A percentile compares a stretch with the other conserved stretches of the same genome.
Evolutionary conservation across 2,888 invertebrate species (phyloP).

Genomic region (Acronicta aceris): DNA sequence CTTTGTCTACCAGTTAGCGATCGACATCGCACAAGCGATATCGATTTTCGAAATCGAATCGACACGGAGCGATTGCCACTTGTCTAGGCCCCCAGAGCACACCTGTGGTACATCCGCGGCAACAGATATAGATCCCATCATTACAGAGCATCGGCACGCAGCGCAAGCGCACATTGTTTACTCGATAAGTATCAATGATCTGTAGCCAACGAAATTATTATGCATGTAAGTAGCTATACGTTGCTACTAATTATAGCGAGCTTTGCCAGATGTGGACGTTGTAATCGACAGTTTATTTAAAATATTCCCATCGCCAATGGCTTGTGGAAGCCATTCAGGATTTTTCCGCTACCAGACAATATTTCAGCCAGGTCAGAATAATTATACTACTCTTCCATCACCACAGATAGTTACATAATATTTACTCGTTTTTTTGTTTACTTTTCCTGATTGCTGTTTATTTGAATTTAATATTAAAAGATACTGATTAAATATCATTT

Average conservation of each 20-base stretch:
- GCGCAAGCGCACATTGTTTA: conserved; percentile 67
- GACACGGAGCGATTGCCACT: too few relatives aligned
- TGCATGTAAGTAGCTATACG: conserved; percentile 55
- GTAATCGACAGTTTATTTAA: conserved; percentile 50
- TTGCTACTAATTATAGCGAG: conserved; percentile 52
- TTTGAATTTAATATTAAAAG: not conserved
- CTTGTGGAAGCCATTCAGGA: conserved; percentile 27
- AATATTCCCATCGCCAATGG: conserved; percentile 35
- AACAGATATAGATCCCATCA: conserved; percentile 85
- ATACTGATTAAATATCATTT: too few relatives aligned
- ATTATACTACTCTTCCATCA: conserved; percentile 1
- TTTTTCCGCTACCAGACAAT: conserved; percentile 33
- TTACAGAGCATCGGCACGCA: conserved; percentile 63
- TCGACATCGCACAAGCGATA: too few relatives aligned
- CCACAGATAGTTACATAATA: not conserved
- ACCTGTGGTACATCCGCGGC: conserved; percentile 80
- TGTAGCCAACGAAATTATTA: conserved; percentile 66
- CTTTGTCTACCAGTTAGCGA: too few relatives aligned
- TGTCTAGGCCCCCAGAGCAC: too few relatives aligned
- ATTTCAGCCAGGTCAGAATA: conserved; percentile 1
- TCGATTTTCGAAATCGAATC: too few relatives aligned
- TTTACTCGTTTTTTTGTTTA: too few relatives aligned
- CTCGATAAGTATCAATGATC: conserved; percentile 69
- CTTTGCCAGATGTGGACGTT: conserved; percentile 53
- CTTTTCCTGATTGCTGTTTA: not conserved